A percentile compares a stretch with the other conserved stretches of the same genome.
These are phyloP conservation scores for Oryzias woworae DNA, from an alignment of 2,113 vertebrate genomes.

Conservation along the genomic window DNA sequence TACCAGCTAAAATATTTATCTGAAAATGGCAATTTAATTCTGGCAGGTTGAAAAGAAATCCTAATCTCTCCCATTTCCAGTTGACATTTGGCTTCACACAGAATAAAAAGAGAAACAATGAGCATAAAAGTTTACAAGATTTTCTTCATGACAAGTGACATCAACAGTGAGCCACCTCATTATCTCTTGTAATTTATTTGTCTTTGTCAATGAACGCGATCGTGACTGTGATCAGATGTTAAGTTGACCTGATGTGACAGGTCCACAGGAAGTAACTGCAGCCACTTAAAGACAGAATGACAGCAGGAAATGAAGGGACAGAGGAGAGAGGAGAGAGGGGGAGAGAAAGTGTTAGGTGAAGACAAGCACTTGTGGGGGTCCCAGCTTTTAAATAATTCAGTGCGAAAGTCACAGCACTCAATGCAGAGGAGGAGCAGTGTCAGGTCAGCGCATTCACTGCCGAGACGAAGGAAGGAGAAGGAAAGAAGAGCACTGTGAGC, in stretches of 20 bases:
- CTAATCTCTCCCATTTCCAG: background rate
- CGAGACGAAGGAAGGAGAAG: conserved; percentile 34
- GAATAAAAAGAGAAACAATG: background rate
- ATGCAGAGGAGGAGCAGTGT: conserved; percentile 62
- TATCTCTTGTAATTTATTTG: background rate
- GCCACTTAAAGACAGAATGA: conserved; percentile 36
- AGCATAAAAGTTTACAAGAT: background rate
- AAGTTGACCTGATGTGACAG: conserved; percentile 37
- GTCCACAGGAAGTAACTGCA: conserved; percentile 32
- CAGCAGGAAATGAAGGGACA: conserved; percentile 42
- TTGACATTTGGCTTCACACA: background rate
- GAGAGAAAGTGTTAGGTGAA: conserved; percentile 53
- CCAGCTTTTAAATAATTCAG: conserved; percentile 81
- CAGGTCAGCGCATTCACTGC: conserved; percentile 66
- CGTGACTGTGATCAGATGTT: conserved; percentile 17
- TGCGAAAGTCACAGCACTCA: conserved; percentile 74
- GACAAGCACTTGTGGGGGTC: conserved; percentile 79
- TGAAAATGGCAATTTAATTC: too few relatives aligned
- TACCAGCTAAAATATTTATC: too few relatives aligned
- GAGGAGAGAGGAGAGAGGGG: conserved; percentile 23
- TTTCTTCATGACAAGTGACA: background rate
- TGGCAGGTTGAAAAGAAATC: too few relatives aligned
- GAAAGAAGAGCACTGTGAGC: conserved; percentile 8
- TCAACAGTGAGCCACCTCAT: background rate
- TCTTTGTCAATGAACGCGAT: background rate